Evolutionary conservation across 2,888 invertebrate genomes (phyloP).

Genomic region (Caenorhabditis sp.): DNA sequence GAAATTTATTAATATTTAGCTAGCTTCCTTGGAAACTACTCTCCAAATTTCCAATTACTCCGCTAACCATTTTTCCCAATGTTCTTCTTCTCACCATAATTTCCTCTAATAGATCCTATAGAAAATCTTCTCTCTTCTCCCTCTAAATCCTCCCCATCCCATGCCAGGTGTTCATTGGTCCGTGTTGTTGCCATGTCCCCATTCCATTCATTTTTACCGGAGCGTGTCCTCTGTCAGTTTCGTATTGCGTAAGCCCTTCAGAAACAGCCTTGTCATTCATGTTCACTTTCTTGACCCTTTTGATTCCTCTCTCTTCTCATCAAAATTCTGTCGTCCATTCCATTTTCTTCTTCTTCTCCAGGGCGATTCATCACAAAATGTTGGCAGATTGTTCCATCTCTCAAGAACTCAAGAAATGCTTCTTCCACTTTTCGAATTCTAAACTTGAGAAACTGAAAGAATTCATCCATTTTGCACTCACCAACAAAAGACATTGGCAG

Average conservation of each 20-base stretch:
- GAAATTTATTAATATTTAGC: too few relatives aligned
- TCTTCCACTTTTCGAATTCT: conserved; percentile 9
- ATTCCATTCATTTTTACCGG: conserved; percentile 29
- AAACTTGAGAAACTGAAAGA: conserved; percentile 29
- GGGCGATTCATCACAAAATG: conserved; percentile 48
- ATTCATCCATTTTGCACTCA: conserved; percentile 17
- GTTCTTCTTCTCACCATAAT: conserved; percentile 3
- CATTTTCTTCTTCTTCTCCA: conserved; percentile 5
- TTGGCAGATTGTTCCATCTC: conserved; percentile 40
- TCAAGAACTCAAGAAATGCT: conserved; percentile 17
- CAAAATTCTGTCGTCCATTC: conserved; percentile 47
- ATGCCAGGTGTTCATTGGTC: conserved; percentile 35
- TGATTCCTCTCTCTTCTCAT: conserved; percentile 15
- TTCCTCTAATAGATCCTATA: not conserved
- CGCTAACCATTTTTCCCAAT: conserved; percentile 8
- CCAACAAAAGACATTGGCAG: conserved; percentile 20
- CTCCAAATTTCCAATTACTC: not conserved
- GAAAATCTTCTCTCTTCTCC: not conserved
- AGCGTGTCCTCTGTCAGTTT: conserved; percentile 42
- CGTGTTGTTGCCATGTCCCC: conserved; percentile 36
- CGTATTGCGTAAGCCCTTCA: conserved; percentile 35
- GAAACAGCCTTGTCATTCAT: conserved; percentile 34
- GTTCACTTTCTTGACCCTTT: conserved; percentile 40
- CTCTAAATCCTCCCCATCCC: not conserved
- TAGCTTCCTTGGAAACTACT: too few relatives aligned